Conservation (phyloP, 2,113 vertebrate genomes). For the Leucopsar rothschildi region DNA sequence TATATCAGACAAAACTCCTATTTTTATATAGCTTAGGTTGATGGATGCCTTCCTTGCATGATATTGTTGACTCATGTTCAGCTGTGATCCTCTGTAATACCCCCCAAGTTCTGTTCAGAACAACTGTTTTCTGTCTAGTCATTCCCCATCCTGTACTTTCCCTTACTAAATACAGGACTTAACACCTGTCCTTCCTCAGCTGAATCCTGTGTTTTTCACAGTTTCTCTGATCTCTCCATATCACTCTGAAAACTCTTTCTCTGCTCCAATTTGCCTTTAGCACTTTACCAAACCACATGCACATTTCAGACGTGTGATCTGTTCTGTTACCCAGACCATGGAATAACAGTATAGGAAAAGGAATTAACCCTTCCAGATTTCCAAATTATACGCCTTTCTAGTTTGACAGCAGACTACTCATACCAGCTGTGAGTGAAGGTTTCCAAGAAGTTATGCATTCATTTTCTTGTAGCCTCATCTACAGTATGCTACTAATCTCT, state of each 20-base stretch:
- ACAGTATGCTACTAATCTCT: neutral
- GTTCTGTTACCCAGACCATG: neutral
- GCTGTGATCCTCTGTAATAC: constrained; percentile 20
- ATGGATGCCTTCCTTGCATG: neutral
- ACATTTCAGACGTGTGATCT: neutral
- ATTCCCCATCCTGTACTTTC: neutral
- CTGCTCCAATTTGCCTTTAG: neutral
- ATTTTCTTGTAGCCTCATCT: neutral
- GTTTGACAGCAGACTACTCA: neutral
- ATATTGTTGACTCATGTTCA: constrained; percentile 18
- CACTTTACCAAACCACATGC: neutral
- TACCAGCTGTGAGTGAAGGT: neutral
- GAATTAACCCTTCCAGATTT: constrained; percentile 8
- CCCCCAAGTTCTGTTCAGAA: neutral
- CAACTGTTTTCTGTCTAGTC: neutral
- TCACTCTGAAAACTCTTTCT: neutral
- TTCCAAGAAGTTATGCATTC: neutral
- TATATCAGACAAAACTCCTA: neutral
- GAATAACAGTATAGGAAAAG: neutral
- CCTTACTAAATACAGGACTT: neutral
- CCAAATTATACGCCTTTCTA: neutral
- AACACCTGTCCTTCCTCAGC: neutral
- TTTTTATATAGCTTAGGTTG: neutral
- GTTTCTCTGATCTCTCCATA: neutral
- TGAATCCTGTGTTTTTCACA: neutral